Evolutionary conservation across 1,140 invertebrate genomes (phyloP), one percentile per base, ranked within the genome.

Genomic region (Himalopsyche phryganea): DNA sequence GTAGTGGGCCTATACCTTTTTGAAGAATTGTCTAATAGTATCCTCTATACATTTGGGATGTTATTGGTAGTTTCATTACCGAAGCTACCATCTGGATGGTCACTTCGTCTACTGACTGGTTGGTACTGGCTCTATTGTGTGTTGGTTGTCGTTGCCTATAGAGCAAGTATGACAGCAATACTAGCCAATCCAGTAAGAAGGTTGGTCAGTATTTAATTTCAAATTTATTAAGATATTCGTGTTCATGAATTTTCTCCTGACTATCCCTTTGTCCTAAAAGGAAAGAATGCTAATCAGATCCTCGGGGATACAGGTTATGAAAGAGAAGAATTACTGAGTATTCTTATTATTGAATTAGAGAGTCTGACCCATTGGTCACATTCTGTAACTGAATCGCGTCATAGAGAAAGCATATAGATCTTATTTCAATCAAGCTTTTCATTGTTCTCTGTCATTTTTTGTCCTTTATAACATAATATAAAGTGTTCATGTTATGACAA

Each of bases 91-190:
- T 78, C 77, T 7, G 85, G 84, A 18, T 91, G 89, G 89, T 85
- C 89, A 0, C 71, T 92, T 35, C 75, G 89, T 32, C 70, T 91
- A 11, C 76, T 92, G 9, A 89, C 89, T 14, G 89, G 89, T 1
- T 91, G 88, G 83, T 92, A 90, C 73, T 92, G 89, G 89, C 67
- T 92, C 0, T 93, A 91, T 66, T 89, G 86, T 65, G 84, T 91
- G 49, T 74, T 91, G 4, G 79, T 91, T 19, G 84, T 86, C 0
- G 87, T 89, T 2, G 80, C 84, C 2, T 93, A 92, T 69, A 71
- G 86, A 67, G 89, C 89, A 0, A 91, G 88, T 58, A 86, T 93
- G 81, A 92, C 90, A 0, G 89, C 90, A 0, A 87, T 88, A 38
- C 71, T 92, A 28, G 87, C 90, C 4, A 88, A 89, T 74, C 88